Evolutionary conservation across 2,888 invertebrate species (phyloP), one percentile per base, ranked within the genome.

Genomic region (Nemotelus nigrinus): DNA sequence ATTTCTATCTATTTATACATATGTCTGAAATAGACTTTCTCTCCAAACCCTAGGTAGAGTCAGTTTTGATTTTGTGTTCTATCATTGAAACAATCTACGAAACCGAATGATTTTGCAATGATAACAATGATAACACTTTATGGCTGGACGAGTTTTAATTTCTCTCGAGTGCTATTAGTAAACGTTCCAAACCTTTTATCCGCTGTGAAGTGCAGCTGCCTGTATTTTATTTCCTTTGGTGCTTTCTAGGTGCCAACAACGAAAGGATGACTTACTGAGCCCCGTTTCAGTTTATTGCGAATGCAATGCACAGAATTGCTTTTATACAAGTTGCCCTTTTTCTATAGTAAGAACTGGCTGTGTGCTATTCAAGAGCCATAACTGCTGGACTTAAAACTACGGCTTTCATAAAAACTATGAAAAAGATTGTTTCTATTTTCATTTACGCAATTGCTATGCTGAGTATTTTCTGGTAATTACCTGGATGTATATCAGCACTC

Each of bases 91-190:
- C 43, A 5, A 43, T 10, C 43, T 43, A 41, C 63, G 43, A 63
- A 39, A 53, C 70, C 53, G 8, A 60, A 58, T 60, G 60, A 58
- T 72, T 60, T 72, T 47, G 39, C 41, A 58, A 60, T 72, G 72
- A 72, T 72, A 25, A 25, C 3, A 72, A 72, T 47, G 72, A 72
- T 72, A 72, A 72, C 72, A 72, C 72, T 72, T 72, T 47, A 58
- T 44, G 72, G 58, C 60, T 48, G 41, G 72, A 58, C 58, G 44
- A 72, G 58, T 72, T 72, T 72, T 72, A 72, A 72, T 72, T 72
- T 72, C 44, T 60, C 72, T 47, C 72, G 53, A 72, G 72, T 72
- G 72, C 72, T 72, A 72, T 60, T 45, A 72, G 58, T 72, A 48
- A 45, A 47, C 58, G 58, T 47, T 72, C 45, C 44, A 57, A 25